Evolutionary conservation across 2,888 invertebrate species (phyloP).

Genomic region (Morpho deidamia): DNA sequence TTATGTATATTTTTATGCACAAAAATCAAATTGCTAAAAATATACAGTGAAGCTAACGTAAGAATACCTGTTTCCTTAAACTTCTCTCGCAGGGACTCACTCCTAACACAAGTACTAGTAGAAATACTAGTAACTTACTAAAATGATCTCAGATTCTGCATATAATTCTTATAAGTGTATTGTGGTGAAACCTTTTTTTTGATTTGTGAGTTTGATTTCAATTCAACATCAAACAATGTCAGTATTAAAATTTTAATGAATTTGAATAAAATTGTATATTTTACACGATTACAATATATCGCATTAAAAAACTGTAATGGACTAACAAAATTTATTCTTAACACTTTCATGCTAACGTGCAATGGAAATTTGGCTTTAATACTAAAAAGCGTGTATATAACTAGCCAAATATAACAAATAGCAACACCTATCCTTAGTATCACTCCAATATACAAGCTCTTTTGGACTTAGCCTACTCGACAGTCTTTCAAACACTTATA

Average conservation of each 20-base stretch:
- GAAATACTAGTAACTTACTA: too few species aligned
- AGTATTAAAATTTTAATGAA: background rate
- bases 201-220: too few species aligned
- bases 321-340: background rate
- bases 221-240: background rate
- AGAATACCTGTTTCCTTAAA: too few species aligned
- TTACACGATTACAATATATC: background rate
- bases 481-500: constrained; percentile 26
- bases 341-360: constrained; percentile 10
- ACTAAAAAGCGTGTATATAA: constrained; percentile 34
- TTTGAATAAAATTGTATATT: background rate
- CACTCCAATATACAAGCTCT: constrained; percentile 40
- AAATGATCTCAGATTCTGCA: too few species aligned
- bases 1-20: too few species aligned
- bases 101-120: too few species aligned
- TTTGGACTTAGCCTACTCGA: constrained; percentile 16
- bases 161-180: too few species aligned
- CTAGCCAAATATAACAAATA: constrained; percentile 31
- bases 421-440: constrained; percentile 44
- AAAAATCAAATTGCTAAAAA: too few species aligned
- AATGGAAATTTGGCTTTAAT: constrained; percentile 11
- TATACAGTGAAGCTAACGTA: too few species aligned
- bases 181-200: too few species aligned
- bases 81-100: too few species aligned
- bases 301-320: background rate